Evolutionary conservation across 1,140 invertebrate species (phyloP).

Genomic region (Olivierus martensii): DNA sequence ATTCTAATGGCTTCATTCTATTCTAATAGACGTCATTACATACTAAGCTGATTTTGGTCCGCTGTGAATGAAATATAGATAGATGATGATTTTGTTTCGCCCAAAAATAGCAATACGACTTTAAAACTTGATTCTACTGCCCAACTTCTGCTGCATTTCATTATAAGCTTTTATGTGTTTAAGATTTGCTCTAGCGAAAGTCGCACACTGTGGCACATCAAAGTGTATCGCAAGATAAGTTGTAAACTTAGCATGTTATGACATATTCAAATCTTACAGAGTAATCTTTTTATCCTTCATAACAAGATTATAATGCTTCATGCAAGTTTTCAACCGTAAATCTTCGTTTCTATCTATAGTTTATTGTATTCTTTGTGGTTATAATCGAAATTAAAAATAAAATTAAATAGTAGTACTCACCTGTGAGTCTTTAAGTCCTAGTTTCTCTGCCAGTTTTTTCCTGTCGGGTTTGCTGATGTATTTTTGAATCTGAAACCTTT

Average conservation of each 20-base stretch:
- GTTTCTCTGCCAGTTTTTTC: constrained; percentile 86
- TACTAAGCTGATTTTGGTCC: too few species aligned
- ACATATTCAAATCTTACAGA: too few species aligned
- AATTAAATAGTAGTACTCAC: constrained; percentile 30
- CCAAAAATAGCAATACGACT: not conserved
- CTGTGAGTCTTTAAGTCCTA: constrained; percentile 80
- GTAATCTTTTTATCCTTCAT: not conserved
- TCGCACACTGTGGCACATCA: too few species aligned
- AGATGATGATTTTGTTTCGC: not conserved
- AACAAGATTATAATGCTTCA: not conserved
- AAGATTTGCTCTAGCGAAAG: too few species aligned
- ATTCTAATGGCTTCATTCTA: too few species aligned
- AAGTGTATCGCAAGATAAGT: too few species aligned
- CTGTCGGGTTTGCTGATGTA: constrained; percentile 96
- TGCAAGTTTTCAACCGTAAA: not conserved
- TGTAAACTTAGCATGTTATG: too few species aligned
- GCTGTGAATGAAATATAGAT: too few species aligned
- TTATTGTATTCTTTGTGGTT: not conserved
- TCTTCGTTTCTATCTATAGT: not conserved
- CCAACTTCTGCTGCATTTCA: too few species aligned
- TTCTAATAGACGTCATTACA: too few species aligned
- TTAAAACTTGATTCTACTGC: too few species aligned
- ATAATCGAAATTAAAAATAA: not conserved
- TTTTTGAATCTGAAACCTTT: constrained; percentile 91
- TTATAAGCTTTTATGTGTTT: too few species aligned